Evolutionary conservation across 2,113 vertebrate species (phyloP), one percentile per base, ranked within the genome.

Genomic region (Callipepla squamata): DNA sequence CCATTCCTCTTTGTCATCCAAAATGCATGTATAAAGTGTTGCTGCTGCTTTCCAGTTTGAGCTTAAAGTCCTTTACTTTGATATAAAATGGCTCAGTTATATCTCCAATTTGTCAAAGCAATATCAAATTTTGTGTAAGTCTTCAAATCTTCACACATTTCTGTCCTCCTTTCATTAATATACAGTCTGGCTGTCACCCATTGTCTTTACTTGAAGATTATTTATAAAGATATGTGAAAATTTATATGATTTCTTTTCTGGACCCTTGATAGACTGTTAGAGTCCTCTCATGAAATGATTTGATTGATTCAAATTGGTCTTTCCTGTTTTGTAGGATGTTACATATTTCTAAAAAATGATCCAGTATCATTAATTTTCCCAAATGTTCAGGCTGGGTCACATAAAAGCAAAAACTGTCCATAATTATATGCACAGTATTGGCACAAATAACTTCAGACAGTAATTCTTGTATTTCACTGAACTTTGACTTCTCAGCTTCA

Each of bases 11-110:
- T 85, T 89, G 89, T 75, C 81, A 87, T 91, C 34, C 55, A 66
- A 79, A 62, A 80, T 53, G 47, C 68, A 47, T 86, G 80, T 72
- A 75, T 75, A 82, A 91, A 95, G 59, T 70, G 78, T 72, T 73
- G 65, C 72, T 80, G 67, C 7, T 77, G 89, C 67, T 95, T 96
- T 93, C 67, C 70, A 73, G 58, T 94, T 85, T 79, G 36, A 90
- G 32, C 61, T 85, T 57, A 62, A 59, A 87, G 51, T 7, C 80
- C 38, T 91, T 82, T 90, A 51, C 55, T 94, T 86, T 92, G 50
- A 34, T 55, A 70, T 83, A 45, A 93, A 90, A 88, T 78, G 80
- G 26, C 72, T 89, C 58, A 80, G 45, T 58, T 85, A 50, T 40
- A 53, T 87, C 85, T 82, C 70, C 17, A 48, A 36, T 36, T 53